These are phyloP conservation scores for Lysandra bellargus DNA, from an alignment of 2,888 invertebrate genomes.

Conservation along the genomic window DNA sequence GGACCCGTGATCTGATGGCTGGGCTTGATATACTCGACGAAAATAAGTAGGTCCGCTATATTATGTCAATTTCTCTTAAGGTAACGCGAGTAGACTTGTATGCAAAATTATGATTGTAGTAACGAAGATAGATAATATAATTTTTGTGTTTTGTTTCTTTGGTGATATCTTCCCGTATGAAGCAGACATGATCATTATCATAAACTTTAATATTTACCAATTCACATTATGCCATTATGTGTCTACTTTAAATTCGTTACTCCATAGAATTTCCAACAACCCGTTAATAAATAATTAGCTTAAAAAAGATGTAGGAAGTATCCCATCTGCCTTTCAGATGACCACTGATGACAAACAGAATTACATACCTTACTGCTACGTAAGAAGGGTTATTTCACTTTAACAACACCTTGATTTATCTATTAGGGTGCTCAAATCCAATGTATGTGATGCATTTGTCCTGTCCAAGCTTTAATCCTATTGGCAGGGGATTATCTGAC, in stretches of 20 bases:
- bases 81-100: no score
- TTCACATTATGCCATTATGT: not conserved
- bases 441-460: conserved; percentile 63
- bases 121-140: no score
- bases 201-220: no score
- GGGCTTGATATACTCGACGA: no score
- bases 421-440: conserved; percentile 57
- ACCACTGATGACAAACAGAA: not conserved
- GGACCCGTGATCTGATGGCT: no score
- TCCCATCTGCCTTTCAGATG: conserved; percentile 26
- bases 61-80: no score
- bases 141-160: no score
- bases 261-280: conserved; percentile 3
- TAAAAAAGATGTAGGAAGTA: conserved; percentile 20
- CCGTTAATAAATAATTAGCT: conserved; percentile 29
- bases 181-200: not conserved
- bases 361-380: not conserved
- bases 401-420: conserved; percentile 43
- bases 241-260: conserved; percentile 8
- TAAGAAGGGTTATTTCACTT: not conserved
- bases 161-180: no score
- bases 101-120: no score
- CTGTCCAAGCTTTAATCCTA: conserved; percentile 65
- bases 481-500: conserved; percentile 61
- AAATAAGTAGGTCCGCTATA: no score